Percentiles rank a stretch among this genome's conserved stretches.
Evolutionary conservation across 2,113 vertebrate genomes (phyloP).

Genomic region (Pachycephala philippinensis): DNA sequence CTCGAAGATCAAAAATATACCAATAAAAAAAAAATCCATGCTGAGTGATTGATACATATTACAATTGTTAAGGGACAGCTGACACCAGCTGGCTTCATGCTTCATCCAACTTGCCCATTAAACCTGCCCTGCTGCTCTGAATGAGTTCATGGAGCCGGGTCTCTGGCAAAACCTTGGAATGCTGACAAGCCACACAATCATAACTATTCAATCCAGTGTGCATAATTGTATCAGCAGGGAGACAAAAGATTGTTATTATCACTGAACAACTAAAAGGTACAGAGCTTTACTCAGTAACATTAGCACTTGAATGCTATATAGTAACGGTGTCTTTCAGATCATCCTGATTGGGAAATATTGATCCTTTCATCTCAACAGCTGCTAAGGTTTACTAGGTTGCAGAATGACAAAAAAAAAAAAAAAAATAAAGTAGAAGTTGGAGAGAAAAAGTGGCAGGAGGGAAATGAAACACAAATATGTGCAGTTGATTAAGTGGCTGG

Average conservation of each 20-base stretch:
- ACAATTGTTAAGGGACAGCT: slow-evolving; percentile 37
- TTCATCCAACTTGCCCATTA: slow-evolving; percentile 53
- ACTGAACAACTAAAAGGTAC: neutral
- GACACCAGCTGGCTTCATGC: slow-evolving; percentile 51
- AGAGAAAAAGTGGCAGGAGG: neutral
- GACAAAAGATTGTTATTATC: slow-evolving; percentile 3
- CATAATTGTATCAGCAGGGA: neutral
- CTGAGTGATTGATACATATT: slow-evolving; percentile 47
- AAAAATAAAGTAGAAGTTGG: neutral
- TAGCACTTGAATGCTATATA: neutral
- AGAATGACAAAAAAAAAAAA: neutral
- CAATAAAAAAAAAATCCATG: neutral
- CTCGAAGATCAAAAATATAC: neutral
- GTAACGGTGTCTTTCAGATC: neutral
- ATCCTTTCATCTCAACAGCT: slow-evolving; percentile 38
- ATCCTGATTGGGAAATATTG: neutral
- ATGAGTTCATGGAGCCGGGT: neutral
- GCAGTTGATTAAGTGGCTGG: slow-evolving; percentile 41
- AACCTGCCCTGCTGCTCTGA: slow-evolving; percentile 35
- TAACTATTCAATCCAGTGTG: slow-evolving; percentile 2
- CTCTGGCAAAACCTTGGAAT: slow-evolving; percentile 18
- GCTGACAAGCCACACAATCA: slow-evolving; percentile 12
- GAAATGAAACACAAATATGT: slow-evolving; percentile 16
- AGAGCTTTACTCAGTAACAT: neutral
- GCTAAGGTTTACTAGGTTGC: slow-evolving; percentile 22